phyloP scores from a whole-genome alignment of 2,113 vertebrate species.

The Odontesthes bonariensis region DNA sequence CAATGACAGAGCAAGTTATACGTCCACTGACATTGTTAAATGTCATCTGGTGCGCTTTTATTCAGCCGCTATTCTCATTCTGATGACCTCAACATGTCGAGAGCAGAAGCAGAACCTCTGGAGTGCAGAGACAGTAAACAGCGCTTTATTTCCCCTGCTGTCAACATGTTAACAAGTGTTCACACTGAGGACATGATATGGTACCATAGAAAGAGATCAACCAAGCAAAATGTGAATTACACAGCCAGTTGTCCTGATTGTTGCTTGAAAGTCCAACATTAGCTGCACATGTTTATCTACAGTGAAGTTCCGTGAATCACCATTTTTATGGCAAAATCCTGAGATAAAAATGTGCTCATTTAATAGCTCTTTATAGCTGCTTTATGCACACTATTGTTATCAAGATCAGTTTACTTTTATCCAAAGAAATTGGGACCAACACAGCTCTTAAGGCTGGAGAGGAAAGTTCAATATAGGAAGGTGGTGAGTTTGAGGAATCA shows the following conservation, averaged over 20 bases:
- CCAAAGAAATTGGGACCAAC: neutral
- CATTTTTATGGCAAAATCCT: no score
- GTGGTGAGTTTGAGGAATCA: no score
- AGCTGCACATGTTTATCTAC: no score
- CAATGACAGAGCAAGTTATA: neutral
- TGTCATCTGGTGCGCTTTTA: slow-evolving; percentile 59
- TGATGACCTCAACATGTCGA: slow-evolving; percentile 38
- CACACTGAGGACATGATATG: neutral
- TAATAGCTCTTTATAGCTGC: no score
- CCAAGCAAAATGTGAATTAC: neutral
- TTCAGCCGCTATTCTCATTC: slow-evolving; percentile 45
- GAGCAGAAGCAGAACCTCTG: slow-evolving; percentile 28
- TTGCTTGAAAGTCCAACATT: no score
- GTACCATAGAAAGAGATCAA: neutral
- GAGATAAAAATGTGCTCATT: no score
- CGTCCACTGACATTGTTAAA: slow-evolving; percentile 36
- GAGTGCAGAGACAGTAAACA: slow-evolving; percentile 22
- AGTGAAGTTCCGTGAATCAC: no score
- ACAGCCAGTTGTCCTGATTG: no score
- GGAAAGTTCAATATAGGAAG: no score
- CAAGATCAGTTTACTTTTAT: slow-evolving; percentile 5
- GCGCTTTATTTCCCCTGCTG: slow-evolving; percentile 39
- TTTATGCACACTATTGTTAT: neutral
- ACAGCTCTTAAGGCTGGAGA: neutral
- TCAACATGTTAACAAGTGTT: slow-evolving; percentile 8